Evolutionary conservation across 2,888 invertebrate genomes (phyloP).

Genomic region (Opisthograptis luteolata): DNA sequence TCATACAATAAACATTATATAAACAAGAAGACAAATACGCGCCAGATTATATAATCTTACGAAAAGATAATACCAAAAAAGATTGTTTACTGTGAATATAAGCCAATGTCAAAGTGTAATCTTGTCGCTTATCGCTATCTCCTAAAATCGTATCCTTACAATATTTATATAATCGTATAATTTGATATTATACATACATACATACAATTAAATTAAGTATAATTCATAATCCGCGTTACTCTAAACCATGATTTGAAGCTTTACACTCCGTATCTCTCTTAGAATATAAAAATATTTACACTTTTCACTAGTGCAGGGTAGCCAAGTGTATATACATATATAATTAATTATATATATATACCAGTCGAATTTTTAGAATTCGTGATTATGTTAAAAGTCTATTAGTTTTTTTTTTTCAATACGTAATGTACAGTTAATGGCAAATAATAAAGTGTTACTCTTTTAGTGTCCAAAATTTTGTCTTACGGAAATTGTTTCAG

Average conservation of each 20-base stretch:
- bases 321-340: slow-evolving; percentile 39
- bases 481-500: too few relatives aligned
- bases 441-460: slow-evolving; percentile 33
- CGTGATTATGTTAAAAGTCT: slow-evolving; percentile 63
- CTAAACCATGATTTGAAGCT: slow-evolving; percentile 57
- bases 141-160: slow-evolving; percentile 49
- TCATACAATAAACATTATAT: not conserved
- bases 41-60: slow-evolving; percentile 6
- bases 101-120: slow-evolving; percentile 2
- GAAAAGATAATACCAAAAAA: not conserved
- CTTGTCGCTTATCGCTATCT: slow-evolving; percentile 36
- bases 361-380: slow-evolving; percentile 67
- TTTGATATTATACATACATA: slow-evolving; percentile 49
- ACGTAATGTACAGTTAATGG: slow-evolving; percentile 41
- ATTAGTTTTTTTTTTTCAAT: slow-evolving; percentile 45
- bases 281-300: slow-evolving; percentile 68
- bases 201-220: slow-evolving; percentile 58
- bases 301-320: slow-evolving; percentile 54
- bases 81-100: slow-evolving; percentile 4
- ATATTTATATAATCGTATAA: slow-evolving; percentile 31
- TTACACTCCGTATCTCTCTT: slow-evolving; percentile 43
- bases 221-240: slow-evolving; percentile 37
- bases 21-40: slow-evolving; percentile 5
- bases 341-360: too few relatives aligned
- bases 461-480: too few relatives aligned